These are phyloP conservation scores for Lasioglossum calceatum DNA, from an alignment of 2,888 invertebrate species.

Conservation along the genomic window DNA sequence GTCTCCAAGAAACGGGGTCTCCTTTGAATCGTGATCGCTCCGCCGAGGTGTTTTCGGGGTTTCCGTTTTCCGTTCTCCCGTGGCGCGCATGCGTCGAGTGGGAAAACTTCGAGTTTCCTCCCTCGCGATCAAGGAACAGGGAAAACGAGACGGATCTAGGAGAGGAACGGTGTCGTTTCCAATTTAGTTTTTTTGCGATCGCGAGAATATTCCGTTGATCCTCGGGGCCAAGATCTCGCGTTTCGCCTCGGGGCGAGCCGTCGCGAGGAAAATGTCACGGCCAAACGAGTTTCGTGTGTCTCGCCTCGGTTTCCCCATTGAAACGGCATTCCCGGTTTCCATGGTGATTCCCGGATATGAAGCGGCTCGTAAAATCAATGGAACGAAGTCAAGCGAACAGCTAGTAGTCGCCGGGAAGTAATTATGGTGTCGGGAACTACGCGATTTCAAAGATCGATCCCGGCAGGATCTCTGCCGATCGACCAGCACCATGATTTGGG, in stretches of 20 bases:
- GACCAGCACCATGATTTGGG: background rate
- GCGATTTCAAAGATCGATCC: conserved; percentile 22
- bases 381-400: conserved; percentile 61
- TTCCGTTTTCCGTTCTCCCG: background rate
- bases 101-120: background rate
- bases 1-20: background rate
- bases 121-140: background rate
- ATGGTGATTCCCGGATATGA: conserved; percentile 68
- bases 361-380: conserved; percentile 67
- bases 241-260: background rate
- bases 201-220: background rate
- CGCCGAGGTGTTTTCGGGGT: background rate
- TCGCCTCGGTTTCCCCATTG: conserved; percentile 58
- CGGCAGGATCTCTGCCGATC: background rate
- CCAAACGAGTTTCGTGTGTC: conserved; percentile 34
- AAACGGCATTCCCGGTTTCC: conserved; percentile 63
- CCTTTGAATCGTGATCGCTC: background rate
- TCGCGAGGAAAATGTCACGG: conserved; percentile 37
- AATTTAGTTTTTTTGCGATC: background rate
- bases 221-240: background rate
- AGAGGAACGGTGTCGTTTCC: background rate
- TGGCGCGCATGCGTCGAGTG: background rate
- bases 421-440: conserved; percentile 52
- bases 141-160: background rate
- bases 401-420: conserved; percentile 50